phyloP scores from a whole-genome alignment of 2,113 vertebrate species.

The Macrotus californicus region DNA sequence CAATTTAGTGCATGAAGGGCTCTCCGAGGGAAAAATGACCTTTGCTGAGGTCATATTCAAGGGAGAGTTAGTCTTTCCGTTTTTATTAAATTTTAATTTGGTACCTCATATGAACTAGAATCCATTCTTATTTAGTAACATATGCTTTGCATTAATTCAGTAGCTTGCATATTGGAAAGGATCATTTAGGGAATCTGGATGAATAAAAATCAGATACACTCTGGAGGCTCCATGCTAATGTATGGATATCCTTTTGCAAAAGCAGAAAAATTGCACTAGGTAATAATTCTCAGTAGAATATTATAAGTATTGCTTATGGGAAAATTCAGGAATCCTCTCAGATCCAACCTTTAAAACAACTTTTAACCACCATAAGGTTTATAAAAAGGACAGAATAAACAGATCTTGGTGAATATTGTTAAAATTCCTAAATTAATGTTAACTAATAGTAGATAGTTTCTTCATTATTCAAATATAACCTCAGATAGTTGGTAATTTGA shows the following conservation, averaged over 20 bases:
- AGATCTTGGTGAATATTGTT: background rate
- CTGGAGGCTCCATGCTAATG: background rate
- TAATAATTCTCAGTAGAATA: conserved; percentile 26
- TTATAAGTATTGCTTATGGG: background rate
- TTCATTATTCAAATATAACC: background rate
- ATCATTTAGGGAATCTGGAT: conserved; percentile 48
- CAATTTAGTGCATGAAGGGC: conserved; percentile 49
- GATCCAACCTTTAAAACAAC: background rate
- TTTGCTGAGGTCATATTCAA: conserved; percentile 39
- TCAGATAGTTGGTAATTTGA: background rate
- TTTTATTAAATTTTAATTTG: conserved; percentile 69
- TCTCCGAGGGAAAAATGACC: background rate
- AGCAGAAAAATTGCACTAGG: conserved; percentile 22
- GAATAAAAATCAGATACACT: conserved; percentile 51
- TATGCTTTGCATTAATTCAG: conserved; percentile 63
- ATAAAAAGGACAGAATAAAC: conserved; percentile 14
- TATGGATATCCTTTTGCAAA: conserved; percentile 14
- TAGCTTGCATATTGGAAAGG: conserved; percentile 49
- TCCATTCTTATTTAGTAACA: conserved; percentile 54
- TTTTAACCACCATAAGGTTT: background rate
- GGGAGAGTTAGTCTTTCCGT: conserved; percentile 36
- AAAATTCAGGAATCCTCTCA: background rate
- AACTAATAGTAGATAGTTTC: background rate
- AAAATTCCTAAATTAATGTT: conserved; percentile 15
- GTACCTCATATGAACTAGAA: conserved; percentile 32